A percentile compares a stretch with the other conserved stretches of the same genome.
Evolutionary conservation across 2,113 vertebrate species (phyloP).

Genomic region (Cyphomyrus discorhynchus): DNA sequence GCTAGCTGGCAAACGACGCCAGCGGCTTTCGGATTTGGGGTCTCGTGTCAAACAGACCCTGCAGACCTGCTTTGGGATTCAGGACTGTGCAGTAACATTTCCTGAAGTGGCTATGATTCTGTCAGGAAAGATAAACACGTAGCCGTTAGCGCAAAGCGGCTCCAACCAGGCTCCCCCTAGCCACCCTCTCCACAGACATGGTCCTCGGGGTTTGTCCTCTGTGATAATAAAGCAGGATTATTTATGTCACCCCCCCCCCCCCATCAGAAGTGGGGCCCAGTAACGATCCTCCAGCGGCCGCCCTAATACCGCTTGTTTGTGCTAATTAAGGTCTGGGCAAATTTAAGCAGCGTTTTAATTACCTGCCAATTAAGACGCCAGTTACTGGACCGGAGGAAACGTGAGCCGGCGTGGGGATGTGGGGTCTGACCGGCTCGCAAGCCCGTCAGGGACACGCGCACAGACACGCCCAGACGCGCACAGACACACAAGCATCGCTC

Average conservation of each 20-base stretch:
- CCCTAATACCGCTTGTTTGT: slow-evolving; percentile 29
- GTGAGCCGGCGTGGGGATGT: neutral
- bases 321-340: slow-evolving; percentile 33
- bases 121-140: slow-evolving; percentile 27
- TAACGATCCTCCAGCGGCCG: slow-evolving; percentile 7
- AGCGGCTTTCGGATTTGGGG: neutral
- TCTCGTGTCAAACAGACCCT: neutral
- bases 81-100: neutral
- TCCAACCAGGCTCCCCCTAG: neutral
- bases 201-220: slow-evolving; percentile 6
- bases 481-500: neutral
- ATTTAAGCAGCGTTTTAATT: slow-evolving; percentile 25
- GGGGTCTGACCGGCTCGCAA: neutral
- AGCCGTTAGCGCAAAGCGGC: slow-evolving; percentile 35
- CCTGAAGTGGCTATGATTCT: slow-evolving; percentile 6
- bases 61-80: neutral
- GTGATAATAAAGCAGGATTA: slow-evolving; percentile 5
- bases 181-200: slow-evolving; percentile 15
- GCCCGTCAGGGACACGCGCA: neutral
- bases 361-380: slow-evolving; percentile 21
- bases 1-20: neutral
- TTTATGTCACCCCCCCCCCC: neutral
- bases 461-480: neutral
- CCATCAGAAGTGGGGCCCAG: neutral
- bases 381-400: neutral